These are phyloP conservation scores for Hesperophylax magnus DNA, from an alignment of 1,140 invertebrate species.

Conservation along the genomic window DNA sequence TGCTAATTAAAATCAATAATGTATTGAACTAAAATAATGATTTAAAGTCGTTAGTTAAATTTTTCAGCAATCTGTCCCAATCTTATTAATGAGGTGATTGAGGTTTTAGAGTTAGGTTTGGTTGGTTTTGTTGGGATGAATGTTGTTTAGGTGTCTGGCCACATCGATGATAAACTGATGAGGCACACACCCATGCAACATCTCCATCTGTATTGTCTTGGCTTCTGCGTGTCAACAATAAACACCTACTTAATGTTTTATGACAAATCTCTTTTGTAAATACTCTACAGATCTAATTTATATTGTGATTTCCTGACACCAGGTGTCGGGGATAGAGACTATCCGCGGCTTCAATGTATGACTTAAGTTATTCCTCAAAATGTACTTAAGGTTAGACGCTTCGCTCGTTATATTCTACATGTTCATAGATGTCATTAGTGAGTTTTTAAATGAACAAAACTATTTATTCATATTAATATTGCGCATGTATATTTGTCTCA, in stretches of 20 bases:
- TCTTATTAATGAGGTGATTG: no score
- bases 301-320: conserved; percentile 8
- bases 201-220: conserved; percentile 1
- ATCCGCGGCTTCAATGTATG: conserved; percentile 26
- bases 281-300: conserved; percentile 43
- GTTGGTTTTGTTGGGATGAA: not conserved
- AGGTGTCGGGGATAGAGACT: conserved; percentile 3
- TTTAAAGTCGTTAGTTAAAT: no score
- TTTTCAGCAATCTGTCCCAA: no score
- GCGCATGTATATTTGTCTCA: no score
- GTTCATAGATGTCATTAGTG: no score
- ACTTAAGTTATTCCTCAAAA: conserved; percentile 20
- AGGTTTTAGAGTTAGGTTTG: no score
- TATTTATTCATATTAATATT: no score
- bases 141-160: conserved; percentile 57
- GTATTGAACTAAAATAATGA: no score
- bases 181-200: conserved; percentile 58
- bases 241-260: conserved; percentile 9
- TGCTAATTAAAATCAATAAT: no score
- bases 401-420: no score
- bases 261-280: conserved; percentile 52
- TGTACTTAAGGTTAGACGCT: no score
- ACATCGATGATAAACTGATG: conserved; percentile 55
- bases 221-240: conserved; percentile 3
- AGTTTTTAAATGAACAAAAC: no score